phyloP scores from a whole-genome alignment of 2,113 vertebrate species.

The Condylura cristata region DNA sequence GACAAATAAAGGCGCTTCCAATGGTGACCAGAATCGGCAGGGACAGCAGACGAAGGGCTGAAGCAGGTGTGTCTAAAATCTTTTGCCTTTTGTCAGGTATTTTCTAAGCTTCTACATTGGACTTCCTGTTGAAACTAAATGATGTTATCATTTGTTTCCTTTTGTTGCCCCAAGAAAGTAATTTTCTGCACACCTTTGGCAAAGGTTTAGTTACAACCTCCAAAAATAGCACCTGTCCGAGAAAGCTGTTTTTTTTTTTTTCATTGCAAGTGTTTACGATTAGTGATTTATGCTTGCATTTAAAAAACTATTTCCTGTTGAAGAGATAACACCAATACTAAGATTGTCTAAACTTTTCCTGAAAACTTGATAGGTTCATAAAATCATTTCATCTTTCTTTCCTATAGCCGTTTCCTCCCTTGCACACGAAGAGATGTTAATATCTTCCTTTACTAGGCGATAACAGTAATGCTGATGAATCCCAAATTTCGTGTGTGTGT shows the following conservation, averaged over 20 bases:
- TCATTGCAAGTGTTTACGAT: background rate
- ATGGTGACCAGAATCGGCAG: background rate
- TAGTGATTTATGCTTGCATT: background rate
- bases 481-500: background rate
- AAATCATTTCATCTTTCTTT: background rate
- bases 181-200: background rate
- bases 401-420: background rate
- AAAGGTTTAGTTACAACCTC: conserved; percentile 27
- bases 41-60: background rate
- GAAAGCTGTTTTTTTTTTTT: background rate
- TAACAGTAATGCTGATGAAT: background rate
- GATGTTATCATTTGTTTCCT: background rate
- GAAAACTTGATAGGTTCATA: background rate
- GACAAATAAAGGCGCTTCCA: conserved; percentile 5
- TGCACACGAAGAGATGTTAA: background rate
- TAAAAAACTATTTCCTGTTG: background rate
- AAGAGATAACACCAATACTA: background rate
- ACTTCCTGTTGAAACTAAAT: background rate
- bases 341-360: background rate
- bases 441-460: background rate
- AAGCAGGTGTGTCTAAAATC: background rate
- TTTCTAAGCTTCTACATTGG: background rate
- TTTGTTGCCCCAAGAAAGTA: background rate
- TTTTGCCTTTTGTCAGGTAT: background rate
- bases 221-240: background rate